phyloP scores from a whole-genome alignment of 2,113 vertebrate genomes.

The Rhinogobius similis region DNA sequence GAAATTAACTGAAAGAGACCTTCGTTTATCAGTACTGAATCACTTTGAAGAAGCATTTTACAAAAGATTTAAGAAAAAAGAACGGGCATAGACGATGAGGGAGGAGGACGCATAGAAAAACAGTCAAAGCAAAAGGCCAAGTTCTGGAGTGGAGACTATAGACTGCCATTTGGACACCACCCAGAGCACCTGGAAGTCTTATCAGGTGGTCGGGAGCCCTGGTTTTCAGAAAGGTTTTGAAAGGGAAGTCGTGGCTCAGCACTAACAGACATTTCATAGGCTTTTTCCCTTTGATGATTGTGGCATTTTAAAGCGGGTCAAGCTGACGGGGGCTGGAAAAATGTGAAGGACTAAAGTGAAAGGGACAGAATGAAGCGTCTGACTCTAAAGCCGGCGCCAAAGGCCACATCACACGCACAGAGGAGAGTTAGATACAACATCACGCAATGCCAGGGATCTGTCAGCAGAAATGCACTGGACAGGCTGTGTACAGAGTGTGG shows the following conservation, averaged over 20 bases:
- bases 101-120: background rate
- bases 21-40: constrained; percentile 50
- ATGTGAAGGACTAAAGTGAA: constrained; percentile 35
- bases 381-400: constrained; percentile 16
- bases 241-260: constrained; percentile 66
- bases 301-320: constrained; percentile 63
- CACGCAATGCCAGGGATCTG: constrained; percentile 18
- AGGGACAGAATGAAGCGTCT: constrained; percentile 16
- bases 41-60: constrained; percentile 25
- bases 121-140: constrained; percentile 8
- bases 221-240: constrained; percentile 54
- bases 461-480: constrained; percentile 15
- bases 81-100: constrained; percentile 16
- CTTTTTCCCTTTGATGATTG: constrained; percentile 55
- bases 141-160: constrained; percentile 45
- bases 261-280: constrained; percentile 60
- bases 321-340: constrained; percentile 60
- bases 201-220: constrained; percentile 56
- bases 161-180: constrained; percentile 53
- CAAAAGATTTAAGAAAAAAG: constrained; percentile 29
- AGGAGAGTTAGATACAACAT: constrained; percentile 20
- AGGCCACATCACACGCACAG: constrained; percentile 29
- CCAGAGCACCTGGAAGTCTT: constrained; percentile 64
- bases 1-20: constrained; percentile 43
- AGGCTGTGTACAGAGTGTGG: constrained; percentile 13